phyloP scores from a whole-genome alignment of 1,140 invertebrate genomes.

The Pollicipes pollicipes region DNA sequence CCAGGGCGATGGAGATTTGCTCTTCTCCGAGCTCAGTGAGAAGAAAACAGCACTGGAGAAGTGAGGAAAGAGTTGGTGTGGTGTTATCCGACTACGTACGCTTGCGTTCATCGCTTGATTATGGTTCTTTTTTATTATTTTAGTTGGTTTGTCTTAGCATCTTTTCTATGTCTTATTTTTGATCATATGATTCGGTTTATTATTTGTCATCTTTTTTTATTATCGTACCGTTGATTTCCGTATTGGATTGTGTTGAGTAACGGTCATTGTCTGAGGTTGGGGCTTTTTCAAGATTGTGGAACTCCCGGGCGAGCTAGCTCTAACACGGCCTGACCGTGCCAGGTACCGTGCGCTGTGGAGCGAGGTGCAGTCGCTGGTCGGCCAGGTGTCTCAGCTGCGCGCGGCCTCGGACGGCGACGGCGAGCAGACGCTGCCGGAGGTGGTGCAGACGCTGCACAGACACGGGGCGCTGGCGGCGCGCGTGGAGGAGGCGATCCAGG shows the following conservation, averaged over 20 bases:
- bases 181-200: too few species aligned
- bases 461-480: not conserved
- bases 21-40: slow-evolving; percentile 66
- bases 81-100: too few species aligned
- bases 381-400: not conserved
- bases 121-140: too few species aligned
- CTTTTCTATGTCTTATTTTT: too few species aligned
- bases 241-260: too few species aligned
- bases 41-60: slow-evolving; percentile 73
- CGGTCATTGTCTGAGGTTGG: too few species aligned
- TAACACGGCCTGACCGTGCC: not conserved
- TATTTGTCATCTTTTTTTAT: too few species aligned
- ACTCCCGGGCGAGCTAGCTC: too few species aligned
- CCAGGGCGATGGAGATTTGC: slow-evolving; percentile 32
- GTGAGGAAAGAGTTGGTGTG: slow-evolving; percentile 30
- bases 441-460: not conserved
- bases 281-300: too few species aligned
- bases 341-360: not conserved
- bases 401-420: not conserved
- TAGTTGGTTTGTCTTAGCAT: too few species aligned
- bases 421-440: not conserved
- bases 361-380: not conserved
- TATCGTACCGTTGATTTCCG: too few species aligned
- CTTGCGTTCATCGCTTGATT: not conserved
- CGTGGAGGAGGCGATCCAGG: not conserved